Percentiles rank a stretch among this genome's conserved stretches.
Evolutionary conservation across 2,113 vertebrate species (phyloP).

Genomic region (Albula glossodonta): DNA sequence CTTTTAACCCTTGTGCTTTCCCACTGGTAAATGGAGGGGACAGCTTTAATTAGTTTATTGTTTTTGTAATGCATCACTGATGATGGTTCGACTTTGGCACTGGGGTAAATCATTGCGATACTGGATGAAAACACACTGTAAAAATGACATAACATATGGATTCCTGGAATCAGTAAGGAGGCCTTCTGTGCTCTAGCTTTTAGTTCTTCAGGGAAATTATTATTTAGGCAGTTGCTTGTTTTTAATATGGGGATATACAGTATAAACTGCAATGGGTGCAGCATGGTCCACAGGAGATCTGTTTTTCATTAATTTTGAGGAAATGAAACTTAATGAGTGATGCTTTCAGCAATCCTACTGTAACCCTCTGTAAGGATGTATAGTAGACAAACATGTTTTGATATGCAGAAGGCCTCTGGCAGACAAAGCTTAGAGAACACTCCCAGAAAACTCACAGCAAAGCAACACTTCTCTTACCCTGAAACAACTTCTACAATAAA

Average conservation of each 20-base stretch:
- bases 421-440: background rate
- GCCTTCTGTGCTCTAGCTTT: background rate
- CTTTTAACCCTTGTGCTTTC: too few species aligned
- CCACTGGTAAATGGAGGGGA: too few species aligned
- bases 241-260: background rate
- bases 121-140: constrained; percentile 11
- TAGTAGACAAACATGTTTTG: background rate
- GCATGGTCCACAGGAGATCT: background rate
- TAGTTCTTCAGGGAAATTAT: constrained; percentile 19
- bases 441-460: background rate
- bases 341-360: background rate
- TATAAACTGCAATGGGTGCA: background rate
- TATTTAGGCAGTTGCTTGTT: background rate
- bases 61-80: too few species aligned
- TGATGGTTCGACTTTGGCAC: background rate
- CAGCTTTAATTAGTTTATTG: too few species aligned
- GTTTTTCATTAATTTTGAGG: background rate
- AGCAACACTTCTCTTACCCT: too few species aligned
- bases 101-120: constrained; percentile 23
- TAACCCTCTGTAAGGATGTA: background rate
- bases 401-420: background rate
- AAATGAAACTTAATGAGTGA: background rate
- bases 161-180: background rate
- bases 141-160: constrained; percentile 35
- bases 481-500: too few species aligned